phyloP scores from a whole-genome alignment of 2,888 invertebrate species.

The Dorcus parallelipipedus region DNA sequence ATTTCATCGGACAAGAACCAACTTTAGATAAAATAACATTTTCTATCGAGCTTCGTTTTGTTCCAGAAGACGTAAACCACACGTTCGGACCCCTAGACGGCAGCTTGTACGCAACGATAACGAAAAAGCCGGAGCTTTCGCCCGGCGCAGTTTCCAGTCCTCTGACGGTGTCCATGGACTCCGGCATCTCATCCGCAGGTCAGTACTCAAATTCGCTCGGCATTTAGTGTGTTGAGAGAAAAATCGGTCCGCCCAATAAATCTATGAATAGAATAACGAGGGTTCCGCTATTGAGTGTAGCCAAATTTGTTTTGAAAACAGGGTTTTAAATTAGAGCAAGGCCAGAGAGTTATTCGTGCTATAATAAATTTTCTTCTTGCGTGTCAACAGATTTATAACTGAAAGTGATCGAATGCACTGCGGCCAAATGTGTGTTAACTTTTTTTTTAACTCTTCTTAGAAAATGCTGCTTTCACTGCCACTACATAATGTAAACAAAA shows the following conservation, averaged over 20 bases:
- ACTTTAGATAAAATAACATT: no score
- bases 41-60: not conserved
- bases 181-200: conserved; percentile 80
- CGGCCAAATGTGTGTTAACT: no score
- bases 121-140: conserved; percentile 49
- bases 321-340: not conserved
- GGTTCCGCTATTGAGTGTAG: not conserved
- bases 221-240: no score
- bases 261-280: conserved; percentile 1
- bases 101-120: conserved; percentile 79
- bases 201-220: conserved; percentile 14
- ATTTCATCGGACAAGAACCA: no score
- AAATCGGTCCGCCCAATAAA: not conserved
- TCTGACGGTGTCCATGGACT: conserved; percentile 86
- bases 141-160: conserved; percentile 63
- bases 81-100: conserved; percentile 87
- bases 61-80: conserved; percentile 64
- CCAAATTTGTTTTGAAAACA: not conserved
- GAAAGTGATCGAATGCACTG: no score
- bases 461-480: no score
- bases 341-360: not conserved
- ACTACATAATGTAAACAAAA: no score
- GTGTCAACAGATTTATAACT: no score
- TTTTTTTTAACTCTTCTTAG: no score
- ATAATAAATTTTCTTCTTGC: no score